Conservation (phyloP, 1,140 invertebrate species). For the Frieseomelitta varia region DNA sequence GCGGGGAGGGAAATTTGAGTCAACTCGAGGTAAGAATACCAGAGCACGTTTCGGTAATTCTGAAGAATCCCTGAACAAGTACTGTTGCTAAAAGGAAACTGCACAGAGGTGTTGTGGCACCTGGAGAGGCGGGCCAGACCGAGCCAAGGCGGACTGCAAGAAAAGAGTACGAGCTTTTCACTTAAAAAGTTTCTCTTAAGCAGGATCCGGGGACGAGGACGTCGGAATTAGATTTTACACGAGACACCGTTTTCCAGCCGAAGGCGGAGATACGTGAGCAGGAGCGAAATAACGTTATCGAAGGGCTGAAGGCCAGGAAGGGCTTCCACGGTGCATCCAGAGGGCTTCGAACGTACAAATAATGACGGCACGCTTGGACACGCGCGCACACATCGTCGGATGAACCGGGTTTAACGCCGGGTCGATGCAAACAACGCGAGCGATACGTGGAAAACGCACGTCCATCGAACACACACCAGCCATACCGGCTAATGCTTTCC, state of each 20-base stretch:
- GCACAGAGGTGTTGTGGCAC: constrained; percentile 18
- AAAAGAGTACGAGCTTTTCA: constrained; percentile 66
- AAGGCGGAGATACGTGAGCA: constrained; percentile 22
- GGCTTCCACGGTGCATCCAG: constrained; percentile 40
- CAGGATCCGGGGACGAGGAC: constrained; percentile 54
- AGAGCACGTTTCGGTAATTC: constrained; percentile 45
- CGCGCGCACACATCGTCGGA: not conserved
- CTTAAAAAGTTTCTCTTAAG: constrained; percentile 69
- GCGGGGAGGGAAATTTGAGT: not conserved
- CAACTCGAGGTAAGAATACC: constrained; percentile 25
- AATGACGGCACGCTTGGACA: constrained; percentile 27
- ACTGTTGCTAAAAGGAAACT: constrained; percentile 31
- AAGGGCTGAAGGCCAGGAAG: constrained; percentile 28
- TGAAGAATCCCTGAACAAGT: constrained; percentile 39
- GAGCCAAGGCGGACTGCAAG: constrained; percentile 33
- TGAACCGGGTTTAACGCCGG: not conserved
- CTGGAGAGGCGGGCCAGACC: constrained; percentile 37
- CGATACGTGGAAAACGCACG: not conserved
- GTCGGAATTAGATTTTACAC: constrained; percentile 66
- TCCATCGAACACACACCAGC: not conserved
- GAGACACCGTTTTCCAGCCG: constrained; percentile 56
- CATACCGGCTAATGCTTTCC: not conserved
- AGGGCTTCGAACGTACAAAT: constrained; percentile 51
- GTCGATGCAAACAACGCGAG: not conserved
- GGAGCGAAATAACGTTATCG: constrained; percentile 60